Evolutionary conservation across 2,797 vertebrate genomes (phyloP).

Genomic region (Neosalanx taihuensis): DNA sequence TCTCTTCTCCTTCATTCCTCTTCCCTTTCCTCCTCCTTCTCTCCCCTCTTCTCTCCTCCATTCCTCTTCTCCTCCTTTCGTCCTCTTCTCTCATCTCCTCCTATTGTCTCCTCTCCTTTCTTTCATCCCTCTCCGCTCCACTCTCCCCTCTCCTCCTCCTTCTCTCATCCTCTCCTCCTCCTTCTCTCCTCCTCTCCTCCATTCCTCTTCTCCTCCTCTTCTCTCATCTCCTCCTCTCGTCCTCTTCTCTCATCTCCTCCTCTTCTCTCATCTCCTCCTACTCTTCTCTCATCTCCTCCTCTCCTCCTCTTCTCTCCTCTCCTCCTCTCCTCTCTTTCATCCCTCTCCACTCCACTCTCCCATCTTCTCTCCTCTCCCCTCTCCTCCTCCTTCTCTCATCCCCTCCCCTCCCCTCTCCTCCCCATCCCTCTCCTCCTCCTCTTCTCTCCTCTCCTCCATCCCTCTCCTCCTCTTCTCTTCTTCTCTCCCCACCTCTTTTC

Average conservation of each 20-base stretch:
- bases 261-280: constrained; percentile 4
- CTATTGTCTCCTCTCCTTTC: background rate
- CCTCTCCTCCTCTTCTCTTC: constrained; percentile 22
- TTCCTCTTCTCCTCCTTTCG: too few relatives aligned
- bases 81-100: too few relatives aligned
- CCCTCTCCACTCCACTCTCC: too few relatives aligned
- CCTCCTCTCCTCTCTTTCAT: too few relatives aligned
- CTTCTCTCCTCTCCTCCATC: constrained; percentile 4
- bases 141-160: constrained; percentile 9
- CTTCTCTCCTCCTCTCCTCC: constrained; percentile 3
- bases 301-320: background rate
- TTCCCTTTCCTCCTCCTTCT: constrained; percentile 10
- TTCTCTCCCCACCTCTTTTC: background rate
- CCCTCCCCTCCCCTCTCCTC: too few relatives aligned
- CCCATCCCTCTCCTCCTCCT: too few relatives aligned
- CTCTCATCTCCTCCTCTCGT: too few relatives aligned
- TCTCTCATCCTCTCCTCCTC: constrained; percentile 13
- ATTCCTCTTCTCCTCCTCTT: background rate
- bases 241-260: too few relatives aligned
- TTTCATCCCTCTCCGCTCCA: constrained; percentile 19
- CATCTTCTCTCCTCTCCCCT: too few relatives aligned
- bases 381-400: too few relatives aligned
- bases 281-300: constrained; percentile 13
- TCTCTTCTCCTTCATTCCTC: background rate
- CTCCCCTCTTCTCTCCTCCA: constrained; percentile 10